A percentile compares a stretch with the other conserved stretches of the same genome.
Conservation (phyloP, 2,113 vertebrate genomes). For the Mormyrus lacerda region DNA sequence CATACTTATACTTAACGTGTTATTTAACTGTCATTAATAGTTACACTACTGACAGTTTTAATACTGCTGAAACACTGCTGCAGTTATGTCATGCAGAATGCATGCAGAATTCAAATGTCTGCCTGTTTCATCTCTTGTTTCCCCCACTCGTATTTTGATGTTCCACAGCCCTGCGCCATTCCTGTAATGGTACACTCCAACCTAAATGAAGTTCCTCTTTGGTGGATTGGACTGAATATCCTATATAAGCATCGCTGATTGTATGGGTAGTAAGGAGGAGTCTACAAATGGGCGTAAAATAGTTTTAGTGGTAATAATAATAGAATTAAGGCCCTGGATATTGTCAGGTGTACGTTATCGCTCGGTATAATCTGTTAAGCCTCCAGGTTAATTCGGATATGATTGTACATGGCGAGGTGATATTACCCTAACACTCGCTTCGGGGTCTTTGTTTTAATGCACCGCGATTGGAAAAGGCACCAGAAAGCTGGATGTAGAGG, state of each 20-base stretch:
- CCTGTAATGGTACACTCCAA: constrained; percentile 18
- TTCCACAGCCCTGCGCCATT: neutral
- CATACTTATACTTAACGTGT: neutral
- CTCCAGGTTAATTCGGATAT: neutral
- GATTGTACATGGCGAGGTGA: neutral
- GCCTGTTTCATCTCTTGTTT: neutral
- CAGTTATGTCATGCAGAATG: neutral
- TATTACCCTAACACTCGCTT: neutral
- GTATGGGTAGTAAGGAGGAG: neutral
- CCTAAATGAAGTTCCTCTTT: constrained; percentile 7
- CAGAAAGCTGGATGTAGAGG: neutral
- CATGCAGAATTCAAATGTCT: neutral
- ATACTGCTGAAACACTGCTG: neutral
- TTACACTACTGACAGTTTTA: neutral
- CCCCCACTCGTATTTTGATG: neutral
- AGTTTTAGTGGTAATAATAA: neutral
- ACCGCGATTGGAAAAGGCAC: neutral
- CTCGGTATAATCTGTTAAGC: neutral
- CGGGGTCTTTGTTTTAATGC: constrained; percentile 20
- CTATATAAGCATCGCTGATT: neutral
- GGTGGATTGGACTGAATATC: neutral
- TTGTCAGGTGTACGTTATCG: neutral
- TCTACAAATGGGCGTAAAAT: constrained; percentile 4
- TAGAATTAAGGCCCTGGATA: neutral
- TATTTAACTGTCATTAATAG: neutral